phyloP scores from a whole-genome alignment of 2,113 vertebrate genomes.

The Gavia stellata region DNA sequence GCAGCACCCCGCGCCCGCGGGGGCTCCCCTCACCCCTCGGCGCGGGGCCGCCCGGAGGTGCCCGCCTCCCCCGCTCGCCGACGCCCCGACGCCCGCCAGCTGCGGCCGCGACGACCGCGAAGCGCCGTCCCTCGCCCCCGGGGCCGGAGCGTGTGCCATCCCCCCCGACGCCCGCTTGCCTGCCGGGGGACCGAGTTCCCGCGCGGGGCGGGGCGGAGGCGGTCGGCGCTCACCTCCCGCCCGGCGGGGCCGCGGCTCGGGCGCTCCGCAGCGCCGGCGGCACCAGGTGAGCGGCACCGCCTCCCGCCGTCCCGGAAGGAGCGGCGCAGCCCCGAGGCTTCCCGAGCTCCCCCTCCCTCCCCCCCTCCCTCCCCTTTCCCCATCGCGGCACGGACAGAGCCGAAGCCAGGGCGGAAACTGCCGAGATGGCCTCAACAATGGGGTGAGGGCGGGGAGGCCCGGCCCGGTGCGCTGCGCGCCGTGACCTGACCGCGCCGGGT shows the following conservation, averaged over 20 bases:
- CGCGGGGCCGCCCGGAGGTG: not conserved
- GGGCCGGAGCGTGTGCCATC: not conserved
- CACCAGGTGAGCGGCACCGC: constrained; percentile 40
- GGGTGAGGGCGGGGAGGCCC: not conserved
- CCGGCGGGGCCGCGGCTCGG: not conserved
- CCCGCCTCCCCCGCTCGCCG: not conserved
- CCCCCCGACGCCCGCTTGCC: not conserved
- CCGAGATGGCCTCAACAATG: constrained; percentile 50
- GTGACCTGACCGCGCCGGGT: not conserved
- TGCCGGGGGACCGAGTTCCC: not conserved
- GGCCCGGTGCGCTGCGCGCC: constrained; percentile 17
- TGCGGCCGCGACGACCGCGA: not conserved
- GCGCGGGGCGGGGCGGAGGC: not conserved
- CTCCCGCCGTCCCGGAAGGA: constrained; percentile 25
- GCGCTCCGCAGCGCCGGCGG: not conserved
- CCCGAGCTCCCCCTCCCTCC: not conserved
- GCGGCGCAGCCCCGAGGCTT: not conserved
- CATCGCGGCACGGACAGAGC: constrained; percentile 29
- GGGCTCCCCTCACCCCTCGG: not conserved
- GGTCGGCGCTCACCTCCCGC: not conserved
- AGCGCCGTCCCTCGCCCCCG: not conserved
- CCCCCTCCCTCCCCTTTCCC: not conserved
- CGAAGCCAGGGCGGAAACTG: constrained; percentile 66
- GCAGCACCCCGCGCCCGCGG: not conserved
- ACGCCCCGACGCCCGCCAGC: not conserved